A percentile compares a stretch with the other conserved stretches of the same genome.
phyloP scores from a whole-genome alignment of 2,888 invertebrate species.

The Catocala fraxini region DNA sequence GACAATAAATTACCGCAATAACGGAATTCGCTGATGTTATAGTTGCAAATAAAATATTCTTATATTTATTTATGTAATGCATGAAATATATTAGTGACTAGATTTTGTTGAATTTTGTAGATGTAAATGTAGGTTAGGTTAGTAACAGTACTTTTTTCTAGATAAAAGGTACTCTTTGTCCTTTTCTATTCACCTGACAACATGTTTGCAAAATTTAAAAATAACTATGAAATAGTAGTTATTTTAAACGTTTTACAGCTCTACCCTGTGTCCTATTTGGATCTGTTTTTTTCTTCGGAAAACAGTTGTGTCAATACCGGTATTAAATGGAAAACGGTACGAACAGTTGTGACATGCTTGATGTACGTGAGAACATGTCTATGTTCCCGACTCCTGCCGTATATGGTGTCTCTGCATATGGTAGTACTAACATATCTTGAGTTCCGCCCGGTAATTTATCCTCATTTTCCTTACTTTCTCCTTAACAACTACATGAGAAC shows the following conservation, averaged over 20 bases:
- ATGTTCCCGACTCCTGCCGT: constrained; percentile 61
- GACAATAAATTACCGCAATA: not conserved
- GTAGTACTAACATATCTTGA: constrained; percentile 57
- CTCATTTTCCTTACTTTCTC: constrained; percentile 72
- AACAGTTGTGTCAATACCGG: constrained; percentile 50
- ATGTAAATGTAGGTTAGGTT: too few species aligned
- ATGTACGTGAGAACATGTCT: constrained; percentile 73
- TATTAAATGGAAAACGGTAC: constrained; percentile 54
- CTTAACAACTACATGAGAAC: constrained; percentile 50
- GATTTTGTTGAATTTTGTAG: too few species aligned
- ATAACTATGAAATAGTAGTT: too few species aligned
- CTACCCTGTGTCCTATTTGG: not conserved
- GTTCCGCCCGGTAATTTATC: constrained; percentile 58
- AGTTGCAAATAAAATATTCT: not conserved
- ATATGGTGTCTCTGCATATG: constrained; percentile 68
- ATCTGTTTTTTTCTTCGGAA: constrained; percentile 27
- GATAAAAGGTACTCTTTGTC: too few species aligned
- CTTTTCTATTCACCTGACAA: too few species aligned
- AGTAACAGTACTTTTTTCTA: too few species aligned
- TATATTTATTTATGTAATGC: not conserved
- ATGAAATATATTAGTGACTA: too few species aligned
- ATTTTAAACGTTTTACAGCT: not conserved
- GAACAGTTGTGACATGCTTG: constrained; percentile 52
- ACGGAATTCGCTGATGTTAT: not conserved
- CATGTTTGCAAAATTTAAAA: too few species aligned